Evolutionary conservation across 2,888 invertebrate species (phyloP).

Genomic region (Dasypolia templi): DNA sequence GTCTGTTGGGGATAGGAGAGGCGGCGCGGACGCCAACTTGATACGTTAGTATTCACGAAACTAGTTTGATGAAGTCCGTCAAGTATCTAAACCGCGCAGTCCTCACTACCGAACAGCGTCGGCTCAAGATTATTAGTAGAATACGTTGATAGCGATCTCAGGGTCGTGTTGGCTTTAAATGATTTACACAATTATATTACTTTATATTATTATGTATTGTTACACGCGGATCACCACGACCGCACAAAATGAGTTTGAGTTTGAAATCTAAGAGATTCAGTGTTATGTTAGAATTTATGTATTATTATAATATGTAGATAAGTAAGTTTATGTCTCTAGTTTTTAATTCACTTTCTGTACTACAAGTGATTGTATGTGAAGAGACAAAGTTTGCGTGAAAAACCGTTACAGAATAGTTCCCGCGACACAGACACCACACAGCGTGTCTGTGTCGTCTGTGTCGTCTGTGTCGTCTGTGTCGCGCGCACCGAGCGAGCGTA

Average conservation of each 20-base stretch:
- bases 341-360: conserved; percentile 58
- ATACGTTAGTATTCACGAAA: background rate
- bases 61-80: background rate
- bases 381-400: conserved; percentile 55
- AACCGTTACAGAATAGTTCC: conserved; percentile 47
- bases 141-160: conserved; percentile 49
- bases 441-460: too few relatives aligned
- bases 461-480: conserved; percentile 7
- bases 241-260: conserved; percentile 78
- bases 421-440: background rate
- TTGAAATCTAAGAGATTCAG: conserved; percentile 78
- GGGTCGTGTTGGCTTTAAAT: conserved; percentile 75
- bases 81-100: conserved; percentile 10
- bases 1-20: background rate
- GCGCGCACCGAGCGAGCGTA: conserved; percentile 11
- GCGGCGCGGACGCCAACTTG: background rate
- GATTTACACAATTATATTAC: conserved; percentile 69
- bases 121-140: conserved; percentile 71
- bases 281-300: conserved; percentile 67
- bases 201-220: conserved; percentile 68
- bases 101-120: conserved; percentile 11
- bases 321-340: conserved; percentile 62
- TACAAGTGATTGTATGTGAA: conserved; percentile 37
- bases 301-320: conserved; percentile 47
- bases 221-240: conserved; percentile 70